phyloP scores from a whole-genome alignment of 2,797 vertebrate species.

The Pseudochaenichthys georgianus region DNA sequence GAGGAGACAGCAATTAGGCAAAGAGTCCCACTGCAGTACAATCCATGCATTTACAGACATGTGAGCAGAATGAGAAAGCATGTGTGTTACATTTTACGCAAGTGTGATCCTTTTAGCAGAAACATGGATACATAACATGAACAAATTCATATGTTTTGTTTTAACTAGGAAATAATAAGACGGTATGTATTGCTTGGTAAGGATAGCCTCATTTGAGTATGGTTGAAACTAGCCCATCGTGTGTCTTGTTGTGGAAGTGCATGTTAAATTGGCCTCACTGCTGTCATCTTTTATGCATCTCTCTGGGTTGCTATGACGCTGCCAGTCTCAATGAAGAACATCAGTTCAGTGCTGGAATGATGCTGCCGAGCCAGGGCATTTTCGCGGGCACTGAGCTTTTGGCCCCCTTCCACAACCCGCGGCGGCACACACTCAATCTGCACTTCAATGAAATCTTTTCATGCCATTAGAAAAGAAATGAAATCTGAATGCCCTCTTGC shows the following conservation, averaged over 20 bases:
- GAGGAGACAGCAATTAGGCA: conserved; percentile 72
- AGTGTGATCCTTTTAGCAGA: conserved; percentile 44
- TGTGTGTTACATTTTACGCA: conserved; percentile 53
- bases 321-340: conserved; percentile 58
- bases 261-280: conserved; percentile 44
- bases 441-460: conserved; percentile 86
- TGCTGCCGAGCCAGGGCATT: conserved; percentile 59
- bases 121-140: conserved; percentile 40
- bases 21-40: conserved; percentile 58
- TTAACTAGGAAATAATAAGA: conserved; percentile 28
- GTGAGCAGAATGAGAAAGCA: conserved; percentile 58
- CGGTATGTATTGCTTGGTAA: conserved; percentile 6
- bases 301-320: conserved; percentile 66
- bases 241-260: conserved; percentile 46
- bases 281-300: conserved; percentile 62
- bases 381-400: conserved; percentile 68
- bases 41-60: conserved; percentile 61
- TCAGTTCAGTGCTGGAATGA: conserved; percentile 52
- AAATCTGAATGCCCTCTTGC: conserved; percentile 76
- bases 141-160: conserved; percentile 31
- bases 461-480: conserved; percentile 80
- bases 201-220: conserved; percentile 44
- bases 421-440: conserved; percentile 78
- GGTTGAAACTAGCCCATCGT: conserved; percentile 44
- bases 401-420: conserved; percentile 63